These are phyloP conservation scores for Cervus canadensis DNA, from an alignment of 2,113 vertebrate genomes.

Conservation along the genomic window DNA sequence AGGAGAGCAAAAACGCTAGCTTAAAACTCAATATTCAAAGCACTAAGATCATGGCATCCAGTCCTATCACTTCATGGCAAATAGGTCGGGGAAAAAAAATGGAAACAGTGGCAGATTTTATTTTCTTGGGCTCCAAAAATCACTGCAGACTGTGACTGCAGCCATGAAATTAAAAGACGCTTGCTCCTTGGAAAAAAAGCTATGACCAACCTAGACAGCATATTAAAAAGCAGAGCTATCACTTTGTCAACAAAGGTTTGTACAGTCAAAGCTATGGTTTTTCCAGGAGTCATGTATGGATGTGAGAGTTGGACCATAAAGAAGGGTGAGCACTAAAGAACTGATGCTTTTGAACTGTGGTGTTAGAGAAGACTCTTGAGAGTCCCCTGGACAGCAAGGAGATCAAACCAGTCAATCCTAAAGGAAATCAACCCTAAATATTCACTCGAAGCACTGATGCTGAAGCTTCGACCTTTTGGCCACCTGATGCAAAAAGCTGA, in stretches of 20 bases:
- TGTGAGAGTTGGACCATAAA: not conserved
- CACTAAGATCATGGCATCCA: not conserved
- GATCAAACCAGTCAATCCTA: not conserved
- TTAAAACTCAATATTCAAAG: not conserved
- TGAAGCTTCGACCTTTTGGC: not conserved
- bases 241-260: not conserved
- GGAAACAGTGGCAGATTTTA: not conserved
- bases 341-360: not conserved
- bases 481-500: not conserved
- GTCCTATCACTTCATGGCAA: not conserved
- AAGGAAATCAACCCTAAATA: not conserved
- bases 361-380: not conserved
- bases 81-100: not conserved
- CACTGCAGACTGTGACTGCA: not conserved
- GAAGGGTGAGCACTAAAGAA: not conserved
- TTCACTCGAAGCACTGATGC: not conserved
- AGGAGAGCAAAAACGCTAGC: not conserved
- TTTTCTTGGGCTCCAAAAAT: not conserved
- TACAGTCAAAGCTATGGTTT: not conserved
- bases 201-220: not conserved
- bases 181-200: not conserved
- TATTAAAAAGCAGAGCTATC: not conserved
- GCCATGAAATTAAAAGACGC: not conserved
- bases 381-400: not conserved
- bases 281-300: not conserved